These are phyloP conservation scores for Cepaea nemoralis DNA, from an alignment of 1,140 invertebrate genomes.

Conservation along the genomic window DNA sequence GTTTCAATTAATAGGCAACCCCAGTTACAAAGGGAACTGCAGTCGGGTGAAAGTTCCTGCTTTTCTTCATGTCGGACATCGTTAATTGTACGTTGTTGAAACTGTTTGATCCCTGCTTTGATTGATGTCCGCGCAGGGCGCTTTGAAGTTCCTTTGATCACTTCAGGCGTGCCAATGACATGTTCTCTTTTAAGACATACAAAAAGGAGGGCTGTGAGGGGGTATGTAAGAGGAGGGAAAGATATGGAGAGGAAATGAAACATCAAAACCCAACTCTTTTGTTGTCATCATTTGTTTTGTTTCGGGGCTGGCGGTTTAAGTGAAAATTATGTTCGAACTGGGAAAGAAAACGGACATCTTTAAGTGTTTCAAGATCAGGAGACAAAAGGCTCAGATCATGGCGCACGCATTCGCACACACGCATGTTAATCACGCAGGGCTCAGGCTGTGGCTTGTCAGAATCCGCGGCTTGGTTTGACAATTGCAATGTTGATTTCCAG, in stretches of 20 bases:
- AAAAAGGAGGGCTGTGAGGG: not conserved
- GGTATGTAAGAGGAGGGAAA: not conserved
- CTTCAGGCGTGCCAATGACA: not conserved
- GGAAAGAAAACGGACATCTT: too few species aligned
- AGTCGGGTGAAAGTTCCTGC: not conserved
- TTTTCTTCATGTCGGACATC: not conserved
- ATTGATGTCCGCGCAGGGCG: constrained; percentile 9
- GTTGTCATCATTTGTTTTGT: too few species aligned
- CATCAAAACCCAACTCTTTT: not conserved
- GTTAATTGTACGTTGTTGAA: not conserved
- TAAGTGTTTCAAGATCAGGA: too few species aligned
- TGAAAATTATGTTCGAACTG: too few species aligned
- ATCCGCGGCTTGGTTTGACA: too few species aligned
- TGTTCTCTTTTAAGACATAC: too few species aligned
- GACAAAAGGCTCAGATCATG: too few species aligned
- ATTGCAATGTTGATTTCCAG: too few species aligned
- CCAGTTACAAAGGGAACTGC: not conserved
- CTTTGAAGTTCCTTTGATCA: constrained; percentile 27
- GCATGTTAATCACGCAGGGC: too few species aligned
- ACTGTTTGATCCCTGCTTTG: constrained; percentile 17
- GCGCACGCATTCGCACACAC: too few species aligned
- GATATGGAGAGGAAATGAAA: not conserved
- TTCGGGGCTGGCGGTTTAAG: too few species aligned
- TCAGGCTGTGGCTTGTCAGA: too few species aligned
- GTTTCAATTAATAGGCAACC: not conserved